A percentile compares a stretch with the other conserved stretches of the same genome.
Evolutionary conservation across 2,888 invertebrate genomes (phyloP).

Genomic region (Lasioglossum oenotherae): DNA sequence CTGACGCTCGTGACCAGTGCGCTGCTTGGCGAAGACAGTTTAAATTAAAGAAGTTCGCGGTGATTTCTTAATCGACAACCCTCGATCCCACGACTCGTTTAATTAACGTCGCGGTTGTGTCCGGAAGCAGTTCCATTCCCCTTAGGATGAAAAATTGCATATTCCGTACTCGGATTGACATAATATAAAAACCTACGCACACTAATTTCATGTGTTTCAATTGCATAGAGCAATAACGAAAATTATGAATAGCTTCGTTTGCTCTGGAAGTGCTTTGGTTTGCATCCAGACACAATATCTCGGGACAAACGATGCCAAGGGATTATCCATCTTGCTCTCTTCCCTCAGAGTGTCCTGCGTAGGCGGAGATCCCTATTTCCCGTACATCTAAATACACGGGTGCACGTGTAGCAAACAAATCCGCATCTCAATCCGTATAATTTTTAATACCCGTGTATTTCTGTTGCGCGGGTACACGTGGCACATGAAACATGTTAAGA

Average conservation of each 20-base stretch:
- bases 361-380: neutral
- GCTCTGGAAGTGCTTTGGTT: neutral
- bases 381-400: too few species aligned
- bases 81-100: neutral
- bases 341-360: too few species aligned
- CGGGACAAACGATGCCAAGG: too few species aligned
- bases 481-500: too few species aligned
- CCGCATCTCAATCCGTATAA: too few species aligned
- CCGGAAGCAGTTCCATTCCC: neutral
- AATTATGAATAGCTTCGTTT: too few species aligned
- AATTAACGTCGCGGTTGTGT: constrained; percentile 17
- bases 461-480: too few species aligned
- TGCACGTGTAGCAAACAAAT: too few species aligned
- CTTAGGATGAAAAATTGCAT: neutral
- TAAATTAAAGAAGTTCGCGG: constrained; percentile 24
- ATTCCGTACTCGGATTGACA: neutral
- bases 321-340: too few species aligned
- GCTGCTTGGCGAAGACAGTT: neutral
- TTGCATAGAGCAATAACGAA: too few species aligned
- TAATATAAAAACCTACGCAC: neutral
- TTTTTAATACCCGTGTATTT: too few species aligned
- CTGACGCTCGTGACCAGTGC: neutral
- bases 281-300: neutral
- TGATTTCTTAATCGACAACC: neutral
- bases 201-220: neutral